Conservation (phyloP, 2,888 invertebrate genomes). For the Horisme vitalbata region DNA sequence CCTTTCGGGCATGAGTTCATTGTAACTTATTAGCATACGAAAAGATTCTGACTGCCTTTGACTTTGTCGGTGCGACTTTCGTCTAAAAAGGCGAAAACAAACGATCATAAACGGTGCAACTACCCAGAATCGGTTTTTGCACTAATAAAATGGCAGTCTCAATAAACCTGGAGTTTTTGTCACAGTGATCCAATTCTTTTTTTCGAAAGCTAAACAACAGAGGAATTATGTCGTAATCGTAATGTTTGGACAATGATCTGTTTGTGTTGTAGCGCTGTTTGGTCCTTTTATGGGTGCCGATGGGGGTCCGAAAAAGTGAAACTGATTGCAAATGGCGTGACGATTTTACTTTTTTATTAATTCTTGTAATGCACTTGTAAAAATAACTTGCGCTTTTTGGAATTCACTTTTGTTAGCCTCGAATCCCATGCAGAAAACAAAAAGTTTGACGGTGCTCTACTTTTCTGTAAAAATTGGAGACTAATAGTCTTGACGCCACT, state of each 20-base stretch:
- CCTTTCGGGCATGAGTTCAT: slow-evolving; percentile 65
- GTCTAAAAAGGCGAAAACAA: slow-evolving; percentile 63
- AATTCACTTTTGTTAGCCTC: slow-evolving; percentile 4
- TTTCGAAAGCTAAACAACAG: slow-evolving; percentile 48
- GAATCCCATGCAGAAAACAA: slow-evolving; percentile 1
- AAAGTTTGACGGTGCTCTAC: no score
- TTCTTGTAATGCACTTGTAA: slow-evolving; percentile 8
- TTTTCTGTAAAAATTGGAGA: no score
- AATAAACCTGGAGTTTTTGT: slow-evolving; percentile 56
- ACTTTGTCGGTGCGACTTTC: slow-evolving; percentile 71
- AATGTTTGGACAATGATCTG: slow-evolving; percentile 63
- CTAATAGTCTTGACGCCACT: no score
- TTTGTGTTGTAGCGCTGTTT: slow-evolving; percentile 50
- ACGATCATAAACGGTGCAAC: slow-evolving; percentile 57
- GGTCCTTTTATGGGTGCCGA: slow-evolving; percentile 52
- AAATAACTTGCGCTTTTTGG: slow-evolving; percentile 3
- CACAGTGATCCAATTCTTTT: slow-evolving; percentile 56
- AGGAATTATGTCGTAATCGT: slow-evolving; percentile 68
- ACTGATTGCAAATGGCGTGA: slow-evolving; percentile 33
- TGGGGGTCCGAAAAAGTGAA: slow-evolving; percentile 42
- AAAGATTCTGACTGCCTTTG: slow-evolving; percentile 59
- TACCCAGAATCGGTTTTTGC: slow-evolving; percentile 70
- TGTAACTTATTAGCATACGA: slow-evolving; percentile 77
- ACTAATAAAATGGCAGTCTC: slow-evolving; percentile 63
- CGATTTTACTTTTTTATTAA: slow-evolving; percentile 40